Evolutionary conservation across 1,140 invertebrate genomes (phyloP), one percentile per base, ranked within the genome.

Genomic region (Colletes gigas): DNA sequence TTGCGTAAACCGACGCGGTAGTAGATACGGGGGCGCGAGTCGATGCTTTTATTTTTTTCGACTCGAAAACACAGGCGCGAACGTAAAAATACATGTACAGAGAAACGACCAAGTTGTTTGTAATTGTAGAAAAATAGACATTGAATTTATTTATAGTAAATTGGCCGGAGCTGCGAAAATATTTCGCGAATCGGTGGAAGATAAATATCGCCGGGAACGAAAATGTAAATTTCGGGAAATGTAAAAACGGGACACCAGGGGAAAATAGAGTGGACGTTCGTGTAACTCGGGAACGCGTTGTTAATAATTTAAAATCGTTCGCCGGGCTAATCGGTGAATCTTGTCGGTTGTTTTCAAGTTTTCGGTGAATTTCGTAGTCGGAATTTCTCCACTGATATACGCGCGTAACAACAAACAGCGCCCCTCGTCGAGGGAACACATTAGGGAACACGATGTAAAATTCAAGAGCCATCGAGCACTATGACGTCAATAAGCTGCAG

Each of bases 381-480:
- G 44, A 65, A 72, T 80, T 80, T n/a, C 44, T 4, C 44, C 50
- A 14, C 2, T 62, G 52, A 54, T 8, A 67, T 17, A 19, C 4
- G 14, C 44, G n/a, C 21, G 44, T 21, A 50, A 5, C 17, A 19
- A 19, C 50, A 39, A 70, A 57, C 65, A 50, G 63, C 19, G 47
- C 19, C 55, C 66, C 21, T 59, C 50, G 52, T 52, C 74, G 54
- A 68, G 80, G 81, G 66, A 73, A 65, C 66, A 59, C 75, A 76
- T 81, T 81, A 77, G 65, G 39, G 55, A 77, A 54, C 41, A 41
- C 67, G n/a, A 85, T 83, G 67, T 76, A 86, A 85, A 83, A 86
- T 86, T 85, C 83, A 86, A 12, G 54, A 68, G 39, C 59, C 55
- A 82, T 85, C 83, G 50, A 30, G 41, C 55, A 73, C 60, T 60